Evolutionary conservation across 2,113 vertebrate species (phyloP).

Genomic region (Gallinago media): DNA sequence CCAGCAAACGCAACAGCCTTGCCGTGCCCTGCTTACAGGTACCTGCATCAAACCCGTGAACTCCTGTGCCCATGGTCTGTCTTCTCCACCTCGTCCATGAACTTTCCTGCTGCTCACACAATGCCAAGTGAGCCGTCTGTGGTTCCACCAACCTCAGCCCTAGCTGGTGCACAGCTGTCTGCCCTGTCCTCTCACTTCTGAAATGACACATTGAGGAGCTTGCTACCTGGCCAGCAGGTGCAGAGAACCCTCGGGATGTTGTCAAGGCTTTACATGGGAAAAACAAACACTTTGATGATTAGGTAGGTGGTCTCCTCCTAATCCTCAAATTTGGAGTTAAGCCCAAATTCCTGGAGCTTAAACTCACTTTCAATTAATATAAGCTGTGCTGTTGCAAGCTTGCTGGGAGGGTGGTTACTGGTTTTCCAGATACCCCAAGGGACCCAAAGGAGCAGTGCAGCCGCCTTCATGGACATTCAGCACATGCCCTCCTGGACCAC

Average conservation of each 20-base stretch:
- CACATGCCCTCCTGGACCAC: not conserved
- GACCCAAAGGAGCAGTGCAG: not conserved
- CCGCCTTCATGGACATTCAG: not conserved
- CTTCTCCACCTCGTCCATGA: not conserved
- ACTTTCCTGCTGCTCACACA: not conserved
- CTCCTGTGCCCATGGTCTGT: not conserved
- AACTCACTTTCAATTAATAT: not conserved
- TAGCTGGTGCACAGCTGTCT: not conserved
- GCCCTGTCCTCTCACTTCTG: fast-evolving
- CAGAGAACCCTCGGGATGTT: not conserved
- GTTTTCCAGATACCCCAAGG: not conserved
- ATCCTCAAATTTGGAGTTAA: not conserved
- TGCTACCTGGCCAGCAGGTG: not conserved
- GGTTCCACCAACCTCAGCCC: not conserved
- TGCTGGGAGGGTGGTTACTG: not conserved
- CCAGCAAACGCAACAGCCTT: fast-evolving
- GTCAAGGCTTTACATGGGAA: not conserved
- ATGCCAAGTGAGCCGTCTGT: not conserved
- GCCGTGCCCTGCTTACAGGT: fast-evolving
- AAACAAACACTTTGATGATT: not conserved
- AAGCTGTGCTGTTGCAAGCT: not conserved
- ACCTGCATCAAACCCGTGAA: not conserved
- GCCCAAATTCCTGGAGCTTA: not conserved
- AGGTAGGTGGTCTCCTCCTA: not conserved
- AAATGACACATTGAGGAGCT: not conserved